Percentiles rank a stretch among this genome's conserved stretches.
These are phyloP conservation scores for Daphoenositta chrysoptera DNA, from an alignment of 2,113 vertebrate genomes.

Conservation along the genomic window DNA sequence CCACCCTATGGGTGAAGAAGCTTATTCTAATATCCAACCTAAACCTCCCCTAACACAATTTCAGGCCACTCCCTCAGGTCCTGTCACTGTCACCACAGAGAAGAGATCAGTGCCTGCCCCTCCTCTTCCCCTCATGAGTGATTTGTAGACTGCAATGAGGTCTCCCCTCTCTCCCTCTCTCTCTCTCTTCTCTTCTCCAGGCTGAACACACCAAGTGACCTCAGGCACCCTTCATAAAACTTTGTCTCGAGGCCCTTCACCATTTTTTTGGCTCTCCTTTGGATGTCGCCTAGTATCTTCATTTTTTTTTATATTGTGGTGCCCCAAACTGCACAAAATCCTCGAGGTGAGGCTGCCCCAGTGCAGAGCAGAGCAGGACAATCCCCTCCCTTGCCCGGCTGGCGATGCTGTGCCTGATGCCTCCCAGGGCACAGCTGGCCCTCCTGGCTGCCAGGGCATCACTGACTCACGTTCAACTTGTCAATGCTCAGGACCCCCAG, in stretches of 20 bases:
- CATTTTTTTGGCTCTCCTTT: not conserved
- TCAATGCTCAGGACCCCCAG: fast-evolving
- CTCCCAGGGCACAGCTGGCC: not conserved
- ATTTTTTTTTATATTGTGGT: not conserved
- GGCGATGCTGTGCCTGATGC: not conserved
- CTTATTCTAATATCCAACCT: not conserved
- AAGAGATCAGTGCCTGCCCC: not conserved
- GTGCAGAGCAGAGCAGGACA: fast-evolving
- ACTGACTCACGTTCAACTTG: not conserved
- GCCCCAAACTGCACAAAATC: not conserved
- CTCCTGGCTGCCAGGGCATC: no score
- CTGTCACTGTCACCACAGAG: not conserved
- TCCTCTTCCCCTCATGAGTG: not conserved
- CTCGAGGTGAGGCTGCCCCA: fast-evolving
- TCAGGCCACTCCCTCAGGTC: not conserved
- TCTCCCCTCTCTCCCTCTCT: not conserved
- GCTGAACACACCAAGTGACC: not conserved
- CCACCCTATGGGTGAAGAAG: fast-evolving
- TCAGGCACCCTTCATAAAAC: not conserved
- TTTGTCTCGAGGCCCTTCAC: fast-evolving
- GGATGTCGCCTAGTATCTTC: not conserved
- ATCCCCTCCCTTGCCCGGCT: fast-evolving
- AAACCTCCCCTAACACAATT: not conserved
- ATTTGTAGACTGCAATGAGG: not conserved
- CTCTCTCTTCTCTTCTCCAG: not conserved